Evolutionary conservation across 2,113 vertebrate species (phyloP), one percentile per base, ranked within the genome.

Genomic region (Limanda limanda): DNA sequence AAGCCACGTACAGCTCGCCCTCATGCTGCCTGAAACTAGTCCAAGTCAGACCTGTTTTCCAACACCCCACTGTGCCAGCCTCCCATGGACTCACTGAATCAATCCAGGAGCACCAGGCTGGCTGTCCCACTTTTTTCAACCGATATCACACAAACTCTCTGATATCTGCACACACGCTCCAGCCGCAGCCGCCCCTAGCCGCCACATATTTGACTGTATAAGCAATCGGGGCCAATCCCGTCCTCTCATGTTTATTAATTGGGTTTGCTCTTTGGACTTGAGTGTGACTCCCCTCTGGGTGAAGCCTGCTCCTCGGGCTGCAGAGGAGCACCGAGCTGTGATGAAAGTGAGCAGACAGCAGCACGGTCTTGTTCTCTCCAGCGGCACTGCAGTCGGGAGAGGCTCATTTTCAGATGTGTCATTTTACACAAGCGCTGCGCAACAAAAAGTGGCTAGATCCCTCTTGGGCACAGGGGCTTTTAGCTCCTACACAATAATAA

Each of bases 171-270:
- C 79, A 83, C 68, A 45, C 52, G 62, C 60, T 54, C 40, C 18
- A 8, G 12, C 73, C 21, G 72, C 82, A 69, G 60, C 74, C 74
- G n/a, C 77, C 64, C 76, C 71, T 70, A 35, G 18, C 17, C 17
- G 6, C 62, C 63, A 68, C 68, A 86, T 68, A 68, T 78, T 86
- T 71, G 76, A 86, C 80, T 81, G 82, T 74, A 85, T 52, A 83
- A 86, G 89, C 83, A 87, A 87, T 79, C 78, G 21, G 40, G 79
- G 78, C 77, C 86, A 81, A 78, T 86, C 75, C 74, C 55, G 69
- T 81, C 84, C 82, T 67, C 88, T 90, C 91, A 91, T 92, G 89
- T 92, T 91, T 91, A 90, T 91, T 90, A 87, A 91, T 83, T 80
- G 76, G 75, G 63, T 73, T 80, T 70, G 78, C 82, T 88, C 78